These are phyloP conservation scores for Chironomus riparius DNA, from an alignment of 2,888 invertebrate species.

Conservation along the genomic window DNA sequence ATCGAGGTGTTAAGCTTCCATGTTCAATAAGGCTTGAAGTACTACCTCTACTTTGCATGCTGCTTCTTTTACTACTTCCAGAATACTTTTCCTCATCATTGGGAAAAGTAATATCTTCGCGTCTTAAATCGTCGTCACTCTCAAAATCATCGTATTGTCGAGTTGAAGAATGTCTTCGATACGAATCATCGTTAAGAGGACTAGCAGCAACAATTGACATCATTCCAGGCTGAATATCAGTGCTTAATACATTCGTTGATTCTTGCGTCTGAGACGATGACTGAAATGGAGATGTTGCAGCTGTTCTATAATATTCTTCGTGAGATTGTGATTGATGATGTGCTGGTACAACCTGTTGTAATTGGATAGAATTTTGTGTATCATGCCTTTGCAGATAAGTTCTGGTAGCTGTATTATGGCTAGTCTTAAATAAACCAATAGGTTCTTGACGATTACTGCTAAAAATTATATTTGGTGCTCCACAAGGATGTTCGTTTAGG, in stretches of 20 bases:
- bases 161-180: constrained; percentile 38
- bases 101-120: constrained; percentile 77
- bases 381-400: constrained; percentile 35
- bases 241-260: neutral
- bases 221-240: constrained; percentile 29
- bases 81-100: constrained; percentile 63
- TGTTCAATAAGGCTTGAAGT: constrained; percentile 76
- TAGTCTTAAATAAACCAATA: neutral
- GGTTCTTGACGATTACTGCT: neutral
- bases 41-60: constrained; percentile 85
- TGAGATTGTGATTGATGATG: constrained; percentile 29
- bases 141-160: constrained; percentile 72
- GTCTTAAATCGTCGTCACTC: constrained; percentile 80
- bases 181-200: constrained; percentile 40
- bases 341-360: constrained; percentile 40
- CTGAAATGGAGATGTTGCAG: constrained; percentile 52
- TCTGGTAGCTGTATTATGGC: neutral
- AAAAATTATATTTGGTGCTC: constrained; percentile 4
- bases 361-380: constrained; percentile 33
- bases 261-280: constrained; percentile 35
- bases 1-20: constrained; percentile 75
- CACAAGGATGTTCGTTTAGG: neutral
- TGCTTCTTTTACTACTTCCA: constrained; percentile 80
- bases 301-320: constrained; percentile 47
- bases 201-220: constrained; percentile 29